Conservation (phyloP, 1,140 invertebrate species). For the Heterodera schachtii region DNA sequence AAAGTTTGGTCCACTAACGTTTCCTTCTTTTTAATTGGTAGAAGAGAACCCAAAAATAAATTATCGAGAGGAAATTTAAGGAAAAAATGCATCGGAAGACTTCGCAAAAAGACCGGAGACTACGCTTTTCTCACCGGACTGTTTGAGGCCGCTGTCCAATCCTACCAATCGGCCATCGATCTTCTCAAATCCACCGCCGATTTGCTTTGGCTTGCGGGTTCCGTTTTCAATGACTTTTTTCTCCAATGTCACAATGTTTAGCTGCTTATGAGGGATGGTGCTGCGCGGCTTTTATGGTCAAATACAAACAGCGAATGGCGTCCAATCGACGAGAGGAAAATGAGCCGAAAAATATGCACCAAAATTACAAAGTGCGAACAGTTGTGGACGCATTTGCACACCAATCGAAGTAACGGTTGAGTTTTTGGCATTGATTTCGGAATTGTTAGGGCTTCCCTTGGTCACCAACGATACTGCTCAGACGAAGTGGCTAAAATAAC, state of each 20-base stretch:
- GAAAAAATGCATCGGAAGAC: conserved; percentile 59
- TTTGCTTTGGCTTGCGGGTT: conserved; percentile 63
- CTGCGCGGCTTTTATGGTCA: conserved; percentile 53
- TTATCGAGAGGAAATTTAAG: conserved; percentile 24
- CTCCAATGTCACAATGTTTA: conserved; percentile 28
- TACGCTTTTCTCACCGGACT: conserved; percentile 59
- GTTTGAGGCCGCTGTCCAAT: conserved; percentile 53
- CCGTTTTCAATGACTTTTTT: conserved; percentile 17
- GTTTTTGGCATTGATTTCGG: background rate
- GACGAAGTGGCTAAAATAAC: conserved; percentile 43
- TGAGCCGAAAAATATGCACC: background rate
- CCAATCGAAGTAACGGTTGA: background rate
- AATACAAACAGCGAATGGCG: conserved; percentile 26
- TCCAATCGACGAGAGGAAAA: background rate
- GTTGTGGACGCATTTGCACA: background rate
- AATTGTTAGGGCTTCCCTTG: conserved; percentile 27
- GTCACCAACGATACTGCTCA: conserved; percentile 59
- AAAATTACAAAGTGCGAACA: background rate
- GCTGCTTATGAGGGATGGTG: conserved; percentile 63
- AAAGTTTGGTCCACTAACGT: too few relatives aligned
- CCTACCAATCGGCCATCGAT: conserved; percentile 58
- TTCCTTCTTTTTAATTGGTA: too few relatives aligned
- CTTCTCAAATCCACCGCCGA: conserved; percentile 53
- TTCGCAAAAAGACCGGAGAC: conserved; percentile 61
- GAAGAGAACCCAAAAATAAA: too few relatives aligned